phyloP scores from a whole-genome alignment of 1,140 invertebrate species.

The Zaprionus davidi region DNA sequence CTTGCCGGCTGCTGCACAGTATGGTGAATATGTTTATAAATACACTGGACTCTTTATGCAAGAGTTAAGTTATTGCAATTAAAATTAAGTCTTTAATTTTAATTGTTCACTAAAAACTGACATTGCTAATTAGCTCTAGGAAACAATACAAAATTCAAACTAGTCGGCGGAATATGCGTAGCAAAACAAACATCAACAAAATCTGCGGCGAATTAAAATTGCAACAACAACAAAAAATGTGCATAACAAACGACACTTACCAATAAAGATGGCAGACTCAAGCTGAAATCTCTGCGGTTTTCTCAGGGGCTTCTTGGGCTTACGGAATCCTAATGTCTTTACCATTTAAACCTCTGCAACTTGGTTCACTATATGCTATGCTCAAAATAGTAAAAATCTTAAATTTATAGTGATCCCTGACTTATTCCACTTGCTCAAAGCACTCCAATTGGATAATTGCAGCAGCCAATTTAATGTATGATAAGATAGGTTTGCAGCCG shows the following conservation, averaged over 20 bases:
- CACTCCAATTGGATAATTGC: conserved; percentile 14
- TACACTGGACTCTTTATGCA: background rate
- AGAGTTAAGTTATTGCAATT: background rate
- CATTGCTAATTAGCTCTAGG: background rate
- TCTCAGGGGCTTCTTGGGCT: background rate
- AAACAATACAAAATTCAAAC: background rate
- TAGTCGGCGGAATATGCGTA: conserved; percentile 25
- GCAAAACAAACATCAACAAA: conserved; percentile 41
- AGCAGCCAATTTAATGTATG: conserved; percentile 33
- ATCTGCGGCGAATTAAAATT: conserved; percentile 23
- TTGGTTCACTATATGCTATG: background rate
- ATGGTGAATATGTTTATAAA: background rate
- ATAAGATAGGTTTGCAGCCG: conserved; percentile 14
- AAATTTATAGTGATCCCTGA: background rate
- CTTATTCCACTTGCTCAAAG: background rate
- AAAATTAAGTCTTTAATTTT: background rate
- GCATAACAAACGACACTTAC: conserved; percentile 17
- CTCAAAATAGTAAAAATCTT: background rate
- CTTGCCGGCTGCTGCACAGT: background rate
- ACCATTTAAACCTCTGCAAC: conserved; percentile 17
- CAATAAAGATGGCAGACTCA: conserved; percentile 26
- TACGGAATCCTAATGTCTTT: conserved; percentile 5
- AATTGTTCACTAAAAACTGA: background rate
- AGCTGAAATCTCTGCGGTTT: conserved; percentile 13
- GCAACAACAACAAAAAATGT: background rate